Conservation (phyloP, 2,888 invertebrate genomes). For the Zaprionus lineosus region DNA sequence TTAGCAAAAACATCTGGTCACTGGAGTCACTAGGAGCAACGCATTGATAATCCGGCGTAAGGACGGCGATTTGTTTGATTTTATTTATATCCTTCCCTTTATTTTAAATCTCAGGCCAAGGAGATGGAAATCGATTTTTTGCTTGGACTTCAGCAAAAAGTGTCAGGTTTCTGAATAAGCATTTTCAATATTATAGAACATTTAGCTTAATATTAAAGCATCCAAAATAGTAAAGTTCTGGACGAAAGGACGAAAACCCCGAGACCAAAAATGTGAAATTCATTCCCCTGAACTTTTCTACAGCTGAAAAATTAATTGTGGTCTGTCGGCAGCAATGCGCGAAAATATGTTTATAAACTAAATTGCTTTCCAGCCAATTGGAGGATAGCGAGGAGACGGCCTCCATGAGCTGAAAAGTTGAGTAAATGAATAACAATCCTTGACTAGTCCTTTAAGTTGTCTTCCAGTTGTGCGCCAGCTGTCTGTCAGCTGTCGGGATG, state of each 20-base stretch:
- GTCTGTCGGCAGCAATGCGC: slow-evolving; percentile 36
- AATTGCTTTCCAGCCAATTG: slow-evolving; percentile 37
- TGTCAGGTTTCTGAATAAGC: too few relatives aligned
- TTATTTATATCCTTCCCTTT: neutral
- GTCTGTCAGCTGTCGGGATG: slow-evolving; percentile 43
- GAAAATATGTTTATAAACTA: slow-evolving; percentile 53
- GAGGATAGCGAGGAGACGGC: slow-evolving; percentile 6
- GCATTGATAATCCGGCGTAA: neutral
- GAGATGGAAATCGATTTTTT: too few relatives aligned
- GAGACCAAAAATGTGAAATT: slow-evolving; percentile 3
- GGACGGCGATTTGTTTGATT: neutral
- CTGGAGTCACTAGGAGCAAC: neutral
- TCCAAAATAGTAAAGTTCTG: too few relatives aligned
- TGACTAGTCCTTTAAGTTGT: neutral
- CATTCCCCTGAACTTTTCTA: neutral
- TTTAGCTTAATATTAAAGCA: too few relatives aligned
- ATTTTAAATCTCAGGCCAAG: too few relatives aligned
- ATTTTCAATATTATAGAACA: too few relatives aligned
- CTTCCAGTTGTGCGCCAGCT: slow-evolving; percentile 22
- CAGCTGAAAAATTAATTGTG: slow-evolving; percentile 24
- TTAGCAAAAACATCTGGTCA: slow-evolving; percentile 7
- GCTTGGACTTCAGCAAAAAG: too few relatives aligned
- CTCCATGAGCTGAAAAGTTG: slow-evolving; percentile 36
- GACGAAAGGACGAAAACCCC: too few relatives aligned
- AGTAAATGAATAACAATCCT: slow-evolving; percentile 43